These are phyloP conservation scores for Engystomops pustulosus DNA, from an alignment of 2,113 vertebrate genomes.

Conservation along the genomic window DNA sequence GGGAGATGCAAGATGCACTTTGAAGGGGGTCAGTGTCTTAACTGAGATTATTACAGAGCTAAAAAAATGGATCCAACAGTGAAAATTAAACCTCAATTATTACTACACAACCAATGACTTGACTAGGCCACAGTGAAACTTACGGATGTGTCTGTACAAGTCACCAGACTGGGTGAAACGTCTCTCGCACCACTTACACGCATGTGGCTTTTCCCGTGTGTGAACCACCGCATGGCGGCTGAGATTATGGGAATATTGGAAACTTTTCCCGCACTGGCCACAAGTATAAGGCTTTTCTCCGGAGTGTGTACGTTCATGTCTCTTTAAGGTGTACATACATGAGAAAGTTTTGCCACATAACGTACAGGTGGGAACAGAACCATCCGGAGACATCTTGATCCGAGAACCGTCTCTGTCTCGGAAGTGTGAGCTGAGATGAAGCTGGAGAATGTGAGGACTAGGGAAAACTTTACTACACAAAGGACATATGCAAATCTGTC, in stretches of 20 bases:
- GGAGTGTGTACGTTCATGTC: slow-evolving; percentile 97
- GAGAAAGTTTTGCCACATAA: slow-evolving; percentile 98
- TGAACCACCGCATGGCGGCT: slow-evolving; percentile 97
- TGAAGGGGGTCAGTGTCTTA: neutral
- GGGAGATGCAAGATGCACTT: neutral
- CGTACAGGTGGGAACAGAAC: slow-evolving; percentile 90
- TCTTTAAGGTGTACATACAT: slow-evolving; percentile 94
- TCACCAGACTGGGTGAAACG: slow-evolving; percentile 98
- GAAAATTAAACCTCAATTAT: neutral
- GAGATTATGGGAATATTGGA: slow-evolving; percentile 98
- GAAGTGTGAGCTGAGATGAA: slow-evolving; percentile 95
- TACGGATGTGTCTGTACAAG: slow-evolving; percentile 96
- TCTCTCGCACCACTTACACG: slow-evolving; percentile 96
- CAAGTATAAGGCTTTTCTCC: slow-evolving; percentile 98
- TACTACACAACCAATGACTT: slow-evolving; percentile 82
- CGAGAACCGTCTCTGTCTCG: slow-evolving; percentile 86
- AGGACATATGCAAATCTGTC: slow-evolving; percentile 89
- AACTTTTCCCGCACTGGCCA: slow-evolving; percentile 94
- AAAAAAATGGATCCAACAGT: neutral
- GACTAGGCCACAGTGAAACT: slow-evolving; percentile 97
- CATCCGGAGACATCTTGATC: slow-evolving; percentile 85
- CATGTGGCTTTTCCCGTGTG: slow-evolving; percentile 96
- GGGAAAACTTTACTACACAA: slow-evolving; percentile 95
- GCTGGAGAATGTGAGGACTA: slow-evolving; percentile 87
- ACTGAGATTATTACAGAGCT: slow-evolving; percentile 22